phyloP scores from a whole-genome alignment of 2,113 vertebrate genomes.

The Smithornis capensis region DNA sequence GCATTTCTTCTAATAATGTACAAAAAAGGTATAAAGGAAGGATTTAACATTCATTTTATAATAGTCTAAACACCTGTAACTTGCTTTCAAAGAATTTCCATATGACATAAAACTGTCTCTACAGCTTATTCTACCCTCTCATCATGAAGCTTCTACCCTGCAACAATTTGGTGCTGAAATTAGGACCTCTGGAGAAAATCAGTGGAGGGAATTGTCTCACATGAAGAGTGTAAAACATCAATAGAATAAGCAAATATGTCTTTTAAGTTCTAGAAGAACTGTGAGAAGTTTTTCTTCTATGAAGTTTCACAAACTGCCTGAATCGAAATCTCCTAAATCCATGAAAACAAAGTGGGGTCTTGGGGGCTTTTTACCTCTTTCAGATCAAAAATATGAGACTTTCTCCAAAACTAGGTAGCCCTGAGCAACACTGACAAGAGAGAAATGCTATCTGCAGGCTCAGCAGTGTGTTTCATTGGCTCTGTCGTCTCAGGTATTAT shows the following conservation, averaged over 20 bases:
- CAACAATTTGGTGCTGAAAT: slow-evolving; percentile 10
- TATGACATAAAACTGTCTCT: neutral
- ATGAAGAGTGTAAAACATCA: slow-evolving; percentile 30
- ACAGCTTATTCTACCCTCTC: neutral
- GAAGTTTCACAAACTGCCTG: neutral
- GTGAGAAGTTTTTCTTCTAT: slow-evolving; percentile 2
- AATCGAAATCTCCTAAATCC: slow-evolving; percentile 12
- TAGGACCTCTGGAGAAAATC: slow-evolving; percentile 34
- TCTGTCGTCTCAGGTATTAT: neutral
- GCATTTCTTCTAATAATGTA: neutral
- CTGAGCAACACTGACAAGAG: neutral
- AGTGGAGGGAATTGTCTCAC: slow-evolving; percentile 17
- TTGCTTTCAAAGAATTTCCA: neutral
- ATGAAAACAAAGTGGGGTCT: neutral
- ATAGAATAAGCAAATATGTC: neutral
- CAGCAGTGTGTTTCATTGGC: neutral
- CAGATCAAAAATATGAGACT: neutral
- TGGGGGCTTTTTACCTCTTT: neutral
- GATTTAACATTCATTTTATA: neutral
- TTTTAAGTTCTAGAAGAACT: slow-evolving; percentile 31
- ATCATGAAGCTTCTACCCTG: neutral
- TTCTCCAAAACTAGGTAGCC: neutral
- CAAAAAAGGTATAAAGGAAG: neutral
- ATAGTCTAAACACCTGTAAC: neutral
- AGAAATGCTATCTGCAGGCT: neutral